phyloP scores from a whole-genome alignment of 35 echinoderm and acorn worm species.

The Eucidaris tribuloides region DNA sequence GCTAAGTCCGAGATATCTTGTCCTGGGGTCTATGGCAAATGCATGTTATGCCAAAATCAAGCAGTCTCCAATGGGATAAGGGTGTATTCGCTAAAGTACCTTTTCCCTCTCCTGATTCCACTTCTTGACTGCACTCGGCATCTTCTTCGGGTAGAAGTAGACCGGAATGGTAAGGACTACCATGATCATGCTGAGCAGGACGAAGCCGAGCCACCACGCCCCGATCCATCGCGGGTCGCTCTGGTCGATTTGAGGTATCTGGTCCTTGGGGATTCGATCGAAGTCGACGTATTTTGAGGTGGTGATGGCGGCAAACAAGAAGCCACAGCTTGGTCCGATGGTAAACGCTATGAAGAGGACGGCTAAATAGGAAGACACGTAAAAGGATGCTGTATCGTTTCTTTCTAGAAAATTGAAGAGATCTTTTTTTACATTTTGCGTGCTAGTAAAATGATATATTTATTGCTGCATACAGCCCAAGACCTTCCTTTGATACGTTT shows the following conservation, averaged over 20 bases:
- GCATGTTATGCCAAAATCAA: too few species aligned
- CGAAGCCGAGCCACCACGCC: slow-evolving; percentile 71
- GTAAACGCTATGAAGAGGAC: slow-evolving; percentile 24
- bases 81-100: neutral
- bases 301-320: slow-evolving; percentile 22
- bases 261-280: slow-evolving; percentile 24
- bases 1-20: too few species aligned
- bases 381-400: neutral
- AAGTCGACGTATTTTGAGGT: slow-evolving; percentile 53
- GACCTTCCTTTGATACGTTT: neutral
- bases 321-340: slow-evolving; percentile 45
- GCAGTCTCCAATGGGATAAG: neutral
- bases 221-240: slow-evolving; percentile 76
- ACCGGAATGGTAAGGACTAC: slow-evolving; percentile 34
- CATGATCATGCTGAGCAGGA: slow-evolving; percentile 32
- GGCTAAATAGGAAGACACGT: slow-evolving; percentile 28
- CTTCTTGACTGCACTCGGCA: neutral
- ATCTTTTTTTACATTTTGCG: neutral
- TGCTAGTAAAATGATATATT: neutral
- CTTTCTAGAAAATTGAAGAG: neutral
- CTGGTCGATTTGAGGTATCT: slow-evolving; percentile 30
- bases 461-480: neutral
- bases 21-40: too few species aligned
- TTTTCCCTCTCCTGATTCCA: neutral
- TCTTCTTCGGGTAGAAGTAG: slow-evolving; percentile 32